phyloP scores from a whole-genome alignment of 2,888 invertebrate genomes.

The Cephus pygmeus region DNA sequence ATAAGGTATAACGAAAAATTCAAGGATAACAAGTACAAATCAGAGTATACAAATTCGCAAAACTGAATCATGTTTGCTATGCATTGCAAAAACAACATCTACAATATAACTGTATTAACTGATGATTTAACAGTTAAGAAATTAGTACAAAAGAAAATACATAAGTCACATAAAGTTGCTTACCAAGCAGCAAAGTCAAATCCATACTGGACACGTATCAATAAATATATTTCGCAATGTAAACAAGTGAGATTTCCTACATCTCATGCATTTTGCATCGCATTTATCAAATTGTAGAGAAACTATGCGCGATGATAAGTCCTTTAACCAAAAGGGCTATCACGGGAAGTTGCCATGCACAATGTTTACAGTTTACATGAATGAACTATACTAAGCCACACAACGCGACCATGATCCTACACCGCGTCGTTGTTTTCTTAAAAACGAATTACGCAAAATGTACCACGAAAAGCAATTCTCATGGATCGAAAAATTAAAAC shows the following conservation, averaged over 20 bases:
- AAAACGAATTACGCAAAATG: not conserved
- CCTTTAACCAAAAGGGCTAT: not conserved
- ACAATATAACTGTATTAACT: not conserved
- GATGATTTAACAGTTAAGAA: not conserved
- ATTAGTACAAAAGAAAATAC: constrained; percentile 13
- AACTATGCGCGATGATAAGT: not conserved
- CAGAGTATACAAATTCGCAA: not conserved
- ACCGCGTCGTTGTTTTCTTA: not conserved
- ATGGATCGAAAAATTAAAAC: not conserved
- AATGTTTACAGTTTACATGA: constrained; percentile 6
- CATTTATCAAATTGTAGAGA: not conserved
- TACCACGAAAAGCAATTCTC: not conserved
- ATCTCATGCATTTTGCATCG: not conserved
- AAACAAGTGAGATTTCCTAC: not conserved
- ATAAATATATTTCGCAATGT: constrained; percentile 27
- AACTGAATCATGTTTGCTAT: not conserved
- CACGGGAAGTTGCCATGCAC: not conserved
- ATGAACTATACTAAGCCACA: not conserved
- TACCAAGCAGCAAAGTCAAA: constrained; percentile 33
- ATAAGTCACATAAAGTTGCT: constrained; percentile 37
- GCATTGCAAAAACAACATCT: not conserved
- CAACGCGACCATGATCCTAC: not conserved
- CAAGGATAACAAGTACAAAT: not conserved
- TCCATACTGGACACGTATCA: constrained; percentile 34
- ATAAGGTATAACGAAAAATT: not conserved